phyloP scores from a whole-genome alignment of 2,888 invertebrate genomes.

The Sphecodes monilicornis region DNA sequence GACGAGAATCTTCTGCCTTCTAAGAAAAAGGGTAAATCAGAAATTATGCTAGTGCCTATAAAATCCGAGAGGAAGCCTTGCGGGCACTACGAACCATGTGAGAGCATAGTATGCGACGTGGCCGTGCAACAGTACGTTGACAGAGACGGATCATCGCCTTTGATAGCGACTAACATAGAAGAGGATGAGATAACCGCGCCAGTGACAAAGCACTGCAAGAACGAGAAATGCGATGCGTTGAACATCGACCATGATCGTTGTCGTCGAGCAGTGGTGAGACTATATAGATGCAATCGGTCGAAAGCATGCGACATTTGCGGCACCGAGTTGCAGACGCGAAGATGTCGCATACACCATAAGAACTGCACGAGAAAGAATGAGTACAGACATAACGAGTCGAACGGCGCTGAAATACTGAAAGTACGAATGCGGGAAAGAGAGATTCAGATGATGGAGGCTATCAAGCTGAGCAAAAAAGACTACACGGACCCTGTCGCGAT shows the following conservation, averaged over 20 bases:
- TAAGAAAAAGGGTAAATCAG: slow-evolving; percentile 79
- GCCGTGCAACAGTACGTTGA: slow-evolving; percentile 77
- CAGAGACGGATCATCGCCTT: slow-evolving; percentile 71
- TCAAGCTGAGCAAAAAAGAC: slow-evolving; percentile 73
- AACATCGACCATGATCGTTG: slow-evolving; percentile 82
- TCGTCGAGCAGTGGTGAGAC: slow-evolving; percentile 71
- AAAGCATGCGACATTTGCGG: slow-evolving; percentile 80
- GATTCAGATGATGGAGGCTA: slow-evolving; percentile 76
- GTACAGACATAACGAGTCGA: slow-evolving; percentile 78
- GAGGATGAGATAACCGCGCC: slow-evolving; percentile 78
- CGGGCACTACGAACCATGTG: slow-evolving; percentile 80
- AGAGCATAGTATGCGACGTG: slow-evolving; percentile 79
- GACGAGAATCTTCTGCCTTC: slow-evolving; percentile 78
- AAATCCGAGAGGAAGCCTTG: slow-evolving; percentile 73
- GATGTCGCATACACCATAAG: slow-evolving; percentile 75
- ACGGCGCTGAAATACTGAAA: slow-evolving; percentile 74
- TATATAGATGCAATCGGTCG: slow-evolving; percentile 66
- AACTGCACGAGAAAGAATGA: slow-evolving; percentile 75
- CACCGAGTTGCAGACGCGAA: slow-evolving; percentile 71
- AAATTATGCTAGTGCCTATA: slow-evolving; percentile 77
- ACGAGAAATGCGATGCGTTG: slow-evolving; percentile 74
- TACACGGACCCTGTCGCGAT: slow-evolving; percentile 76
- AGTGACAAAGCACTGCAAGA: slow-evolving; percentile 78
- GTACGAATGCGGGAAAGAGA: slow-evolving; percentile 80
- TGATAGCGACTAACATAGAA: slow-evolving; percentile 76